Evolutionary conservation across 2,797 vertebrate species (phyloP), one percentile per base, ranked within the genome.

Genomic region (Eospalax fontanierii): DNA sequence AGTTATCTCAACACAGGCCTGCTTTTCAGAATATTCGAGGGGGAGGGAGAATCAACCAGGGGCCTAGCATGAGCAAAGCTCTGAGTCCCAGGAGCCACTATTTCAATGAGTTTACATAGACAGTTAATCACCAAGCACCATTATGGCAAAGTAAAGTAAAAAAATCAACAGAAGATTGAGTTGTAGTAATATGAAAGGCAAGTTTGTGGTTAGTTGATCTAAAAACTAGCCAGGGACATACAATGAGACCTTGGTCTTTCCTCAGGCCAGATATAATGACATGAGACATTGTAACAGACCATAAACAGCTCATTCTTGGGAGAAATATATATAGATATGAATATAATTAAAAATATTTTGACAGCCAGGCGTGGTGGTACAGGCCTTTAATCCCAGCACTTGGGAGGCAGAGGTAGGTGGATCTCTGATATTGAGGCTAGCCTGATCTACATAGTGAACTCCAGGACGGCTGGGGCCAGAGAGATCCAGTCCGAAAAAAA

Each of bases 311-410:
- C 35, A 57, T 87, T 94, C 74, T 82, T 71, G 80, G 68, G 30
- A 82, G 22, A 94, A 94, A 91, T 59, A 54, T 26, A 92, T 88
- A 91, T 59, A 54, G 22, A 92, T 88, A 61, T 38, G 57, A 91
- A 83, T 46, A 71, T 19, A 89, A 94, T 63, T 4, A 83, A 91
- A 93, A 78, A 43, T 40, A 81, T 81, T 81, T 63, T n/a, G n/a
- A n/a, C n/a, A n/a, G n/a, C n/a, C n/a, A n/a, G n/a, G n/a, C n/a
- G n/a, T n/a, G n/a, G n/a, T n/a, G n/a, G n/a, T n/a, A n/a, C n/a
- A n/a, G n/a, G n/a, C n/a, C n/a, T n/a, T n/a, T n/a, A n/a, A n/a
- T n/a, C n/a, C n/a, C n/a, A n/a, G n/a, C n/a, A n/a, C n/a, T n/a
- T n/a, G n/a, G n/a, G n/a, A n/a, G n/a, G n/a, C n/a, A n/a, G n/a